Conservation (phyloP, 2,888 invertebrate genomes). For the Physocephala rufipes region DNA sequence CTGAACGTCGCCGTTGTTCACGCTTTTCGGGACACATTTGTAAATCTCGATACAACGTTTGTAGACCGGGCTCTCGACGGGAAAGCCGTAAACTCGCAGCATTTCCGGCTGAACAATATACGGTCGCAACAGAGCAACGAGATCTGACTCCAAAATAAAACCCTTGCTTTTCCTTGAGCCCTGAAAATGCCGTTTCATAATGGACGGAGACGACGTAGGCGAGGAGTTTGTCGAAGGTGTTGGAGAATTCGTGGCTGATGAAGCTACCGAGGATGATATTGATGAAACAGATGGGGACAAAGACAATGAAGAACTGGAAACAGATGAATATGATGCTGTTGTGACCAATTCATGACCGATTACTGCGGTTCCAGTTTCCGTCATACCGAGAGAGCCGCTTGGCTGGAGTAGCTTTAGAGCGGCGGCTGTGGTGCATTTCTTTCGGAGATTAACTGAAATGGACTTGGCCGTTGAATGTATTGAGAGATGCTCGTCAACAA, state of each 20-base stretch:
- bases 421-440: conserved; percentile 45
- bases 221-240: conserved; percentile 50
- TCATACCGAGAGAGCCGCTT: background rate
- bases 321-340: conserved; percentile 39
- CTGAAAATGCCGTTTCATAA: conserved; percentile 43
- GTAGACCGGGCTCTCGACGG: conserved; percentile 72
- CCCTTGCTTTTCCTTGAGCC: conserved; percentile 43
- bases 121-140: conserved; percentile 70
- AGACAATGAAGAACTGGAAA: conserved; percentile 42
- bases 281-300: conserved; percentile 33
- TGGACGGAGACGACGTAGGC: conserved; percentile 54
- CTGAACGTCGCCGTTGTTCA: conserved; percentile 43
- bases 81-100: conserved; percentile 76
- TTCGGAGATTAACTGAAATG: conserved; percentile 40
- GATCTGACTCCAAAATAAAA: conserved; percentile 67
- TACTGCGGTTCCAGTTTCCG: background rate
- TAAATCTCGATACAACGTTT: conserved; percentile 74
- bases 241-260: conserved; percentile 55
- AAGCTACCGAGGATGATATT: conserved; percentile 43
- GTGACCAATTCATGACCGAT: background rate
- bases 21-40: conserved; percentile 69
- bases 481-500: conserved; percentile 34
- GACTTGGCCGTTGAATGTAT: conserved; percentile 25
- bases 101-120: conserved; percentile 73
- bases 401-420: conserved; percentile 39